These are phyloP conservation scores for Myzus persicae DNA, from an alignment of 1,140 invertebrate genomes.

Conservation along the genomic window DNA sequence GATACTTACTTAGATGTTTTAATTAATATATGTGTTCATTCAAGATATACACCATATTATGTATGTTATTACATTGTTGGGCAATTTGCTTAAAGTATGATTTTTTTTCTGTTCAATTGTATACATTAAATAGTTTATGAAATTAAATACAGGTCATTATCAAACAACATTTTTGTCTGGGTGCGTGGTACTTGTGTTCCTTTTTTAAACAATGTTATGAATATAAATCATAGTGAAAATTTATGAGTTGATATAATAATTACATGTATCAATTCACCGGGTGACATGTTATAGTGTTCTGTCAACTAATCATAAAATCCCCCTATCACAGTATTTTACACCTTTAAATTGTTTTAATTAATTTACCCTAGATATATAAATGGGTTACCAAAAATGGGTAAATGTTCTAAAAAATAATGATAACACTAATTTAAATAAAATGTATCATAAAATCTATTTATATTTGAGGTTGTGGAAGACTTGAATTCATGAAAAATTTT, in stretches of 20 bases:
- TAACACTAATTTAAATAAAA: no score
- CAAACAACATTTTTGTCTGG: not conserved
- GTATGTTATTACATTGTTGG: not conserved
- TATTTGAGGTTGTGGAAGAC: not conserved
- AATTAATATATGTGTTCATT: conserved; percentile 45
- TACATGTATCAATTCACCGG: not conserved
- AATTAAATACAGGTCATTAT: conserved; percentile 42
- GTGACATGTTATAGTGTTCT: not conserved
- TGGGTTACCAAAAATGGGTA: not conserved
- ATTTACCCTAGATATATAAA: not conserved
- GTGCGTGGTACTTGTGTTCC: not conserved
- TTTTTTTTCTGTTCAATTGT: conserved; percentile 10
- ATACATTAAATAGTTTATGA: conserved; percentile 33
- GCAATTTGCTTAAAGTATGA: not conserved
- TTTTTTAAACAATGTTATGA: not conserved
- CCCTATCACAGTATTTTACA: no score
- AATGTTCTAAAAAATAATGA: no score
- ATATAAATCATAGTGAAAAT: not conserved
- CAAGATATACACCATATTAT: not conserved
- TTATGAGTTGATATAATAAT: no score
- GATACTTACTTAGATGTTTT: not conserved
- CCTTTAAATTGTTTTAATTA: not conserved
- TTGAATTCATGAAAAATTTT: not conserved
- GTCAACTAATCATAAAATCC: no score
- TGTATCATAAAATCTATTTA: not conserved